Base-by-base conservation (phyloP, 2,113 vertebrate species). In the Brevimyrus niger region DNA sequence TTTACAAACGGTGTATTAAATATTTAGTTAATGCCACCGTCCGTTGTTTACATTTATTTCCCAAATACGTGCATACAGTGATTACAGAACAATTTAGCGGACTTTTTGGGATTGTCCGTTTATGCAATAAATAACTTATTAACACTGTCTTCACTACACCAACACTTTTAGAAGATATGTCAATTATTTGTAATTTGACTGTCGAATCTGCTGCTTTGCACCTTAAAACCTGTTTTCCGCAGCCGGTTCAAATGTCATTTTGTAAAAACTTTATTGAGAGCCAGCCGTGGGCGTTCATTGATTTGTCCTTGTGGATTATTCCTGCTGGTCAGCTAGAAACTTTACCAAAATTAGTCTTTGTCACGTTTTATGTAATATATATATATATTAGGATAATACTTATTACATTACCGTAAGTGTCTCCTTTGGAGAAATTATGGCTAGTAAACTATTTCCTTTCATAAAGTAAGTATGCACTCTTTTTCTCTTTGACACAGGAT, bases 381-480 rank as follows among this genome's bases (percentile, higher is more conserved):
- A 48, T 48, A 50, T 50, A 27, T 53, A 80, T 21, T 42, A 51
- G 9, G 10, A 76, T 8, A 19, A 19, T 23, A 65, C 48, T 80
- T 73, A 27, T 27, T 51, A 42, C 50, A 88, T 38, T 47, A 48
- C 88, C 61, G 80, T 65, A 58, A 88, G 44, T 4, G 65, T 8
- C 73, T 85, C 21, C 19, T 3, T 51, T 73, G 55, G 73, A 84
- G 53, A 44, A 15, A 92, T 1, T 47, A 97, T 97, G 96, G 96
- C 96, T 9, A 91, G 95, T 48, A 94, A 90, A 89, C 89, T 97
- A 31, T 89, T 96, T 7, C 96, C 96, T 1, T 88, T 95, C 0
- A 11, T 95, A 31, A 96, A 95, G 97, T 97, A 92, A 96, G 96
- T 94, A 11, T 90, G 44, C 35, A 51, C 80, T n/a, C 44, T 31